Base-by-base conservation (phyloP, 2,888 invertebrate species). In the Yponomeuta plumbellus region DNA sequence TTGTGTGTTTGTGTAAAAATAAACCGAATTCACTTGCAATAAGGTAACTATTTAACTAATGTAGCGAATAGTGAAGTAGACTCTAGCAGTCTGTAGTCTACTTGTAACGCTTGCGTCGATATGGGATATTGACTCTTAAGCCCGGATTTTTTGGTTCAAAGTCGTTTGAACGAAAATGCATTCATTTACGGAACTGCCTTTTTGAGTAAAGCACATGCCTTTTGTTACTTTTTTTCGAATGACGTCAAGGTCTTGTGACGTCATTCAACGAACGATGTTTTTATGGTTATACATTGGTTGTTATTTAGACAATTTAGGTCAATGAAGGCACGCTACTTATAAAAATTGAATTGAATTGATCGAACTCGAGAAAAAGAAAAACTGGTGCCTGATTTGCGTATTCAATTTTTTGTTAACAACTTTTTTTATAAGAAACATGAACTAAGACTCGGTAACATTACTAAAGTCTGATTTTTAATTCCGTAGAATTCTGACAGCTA, bases 21-120 rank as follows among this genome's bases (percentile, higher is more conserved):
- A 59, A 59, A 59, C 59, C 59, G 23, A 59, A 59, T 59, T 59
- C 59, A 59, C 59, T 59, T 59, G 23, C 59, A 59, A 21, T 22
- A 20, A 59, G 23, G 17, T 52, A 52, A 1, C 13, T 52, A 13
- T 34, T 17, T 52, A n/a, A n/a, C n/a, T n/a, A n/a, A n/a, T n/a
- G n/a, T n/a, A 52, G 44, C 10, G 44, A 52, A 52, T 52, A 52
- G 44, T 52, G 44, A 13, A 17, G 17, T 52, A 52, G 44, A 17
- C 44, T 17, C 44, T 52, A 13, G 44, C 44, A 17, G 1, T 52
- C 44, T 4, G 44, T 17, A 52, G 44, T 52, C 44, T 5, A 17
- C 44, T 52, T 17, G 5, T 13, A 52, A 52, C 17, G 44, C 44
- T 52, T 52, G 17, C 44, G 17, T 17, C 44, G 44, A 52, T 52